Conservation (phyloP, 2,888 invertebrate species). For the Elegia similella region DNA sequence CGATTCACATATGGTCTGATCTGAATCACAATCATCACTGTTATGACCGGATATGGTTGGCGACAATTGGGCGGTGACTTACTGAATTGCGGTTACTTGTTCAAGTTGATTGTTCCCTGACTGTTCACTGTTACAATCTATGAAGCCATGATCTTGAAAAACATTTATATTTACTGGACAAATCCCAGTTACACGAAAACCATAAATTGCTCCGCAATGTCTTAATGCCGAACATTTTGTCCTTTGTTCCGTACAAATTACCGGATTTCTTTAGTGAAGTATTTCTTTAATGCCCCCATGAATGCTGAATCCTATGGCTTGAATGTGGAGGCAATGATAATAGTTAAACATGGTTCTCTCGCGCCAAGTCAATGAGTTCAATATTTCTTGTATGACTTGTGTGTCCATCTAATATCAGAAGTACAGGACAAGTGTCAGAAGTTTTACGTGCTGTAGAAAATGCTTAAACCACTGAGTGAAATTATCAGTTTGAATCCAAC, state of each 20-base stretch:
- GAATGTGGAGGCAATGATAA: slow-evolving; percentile 24
- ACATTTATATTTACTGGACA: not conserved
- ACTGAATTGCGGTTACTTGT: too few relatives aligned
- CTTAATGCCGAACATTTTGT: not conserved
- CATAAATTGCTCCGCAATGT: not conserved
- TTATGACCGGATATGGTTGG: too few relatives aligned
- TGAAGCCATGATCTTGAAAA: not conserved
- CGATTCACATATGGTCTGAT: too few relatives aligned
- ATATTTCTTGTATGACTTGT: slow-evolving; percentile 22
- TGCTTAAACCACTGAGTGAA: slow-evolving; percentile 26
- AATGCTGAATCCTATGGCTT: slow-evolving; percentile 24
- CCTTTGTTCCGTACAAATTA: not conserved
- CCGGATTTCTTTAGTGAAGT: slow-evolving; percentile 22
- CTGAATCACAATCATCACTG: too few relatives aligned
- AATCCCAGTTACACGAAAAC: not conserved
- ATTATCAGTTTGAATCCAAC: slow-evolving; percentile 25
- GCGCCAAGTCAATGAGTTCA: slow-evolving; percentile 19
- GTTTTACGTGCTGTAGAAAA: slow-evolving; percentile 24
- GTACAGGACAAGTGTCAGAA: slow-evolving; percentile 18
- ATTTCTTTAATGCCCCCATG: slow-evolving; percentile 24
- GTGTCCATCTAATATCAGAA: slow-evolving; percentile 23
- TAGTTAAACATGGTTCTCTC: slow-evolving; percentile 19
- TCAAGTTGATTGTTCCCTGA: too few relatives aligned
- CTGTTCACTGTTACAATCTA: not conserved
- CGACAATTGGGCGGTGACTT: too few relatives aligned